Evolutionary conservation across 2,797 vertebrate species (phyloP), one percentile per base, ranked within the genome.

Genomic region (Eremophila alpestris): DNA sequence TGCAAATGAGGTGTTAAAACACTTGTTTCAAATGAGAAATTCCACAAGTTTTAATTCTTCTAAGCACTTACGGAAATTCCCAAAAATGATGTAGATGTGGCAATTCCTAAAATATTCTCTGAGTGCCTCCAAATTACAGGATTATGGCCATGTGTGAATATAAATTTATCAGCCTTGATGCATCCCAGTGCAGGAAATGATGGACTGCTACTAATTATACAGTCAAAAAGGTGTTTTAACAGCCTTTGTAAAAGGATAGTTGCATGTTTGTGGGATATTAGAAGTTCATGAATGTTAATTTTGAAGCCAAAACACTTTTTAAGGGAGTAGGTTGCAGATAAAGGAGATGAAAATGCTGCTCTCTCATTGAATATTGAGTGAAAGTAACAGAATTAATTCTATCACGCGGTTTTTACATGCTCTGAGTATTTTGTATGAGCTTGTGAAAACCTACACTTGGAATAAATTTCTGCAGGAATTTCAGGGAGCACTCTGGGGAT

Each of bases 181-280:
- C 43, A 63, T 82, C 65, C 43, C 52, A 90, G 11, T 58, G 64
- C 71, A 41, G 13, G 18, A 89, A 17, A 87, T 62, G 77, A 41
- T 51, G 73, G 74, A 58, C 58, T 81, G 20, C 67, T 45, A 27
- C 24, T 83, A 77, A 84, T 71, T 52, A 86, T 56, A 59, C 56
- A 63, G 29, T 70, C 84, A 88, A 96, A 97, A 73, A 96, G 93
- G 85, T 96, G 93, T 97, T 97, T 96, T 96, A 96, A 94, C 95
- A 85, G 87, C 90, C 16, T 91, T 94, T 82, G 11, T 94, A 92
- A 92, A 95, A 69, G 30, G 52, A 75, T 63, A 95, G 88, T 46
- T 97, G 95, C 96, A 94, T 96, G 91, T 69, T 86, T 93, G 32
- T 96, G 84, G 89, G 86, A 60, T 62, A 24, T 74, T 51, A 95